A percentile compares a stretch with the other conserved stretches of the same genome.
phyloP scores from a whole-genome alignment of 2,113 vertebrate genomes.

The Cheilinus undulatus region DNA sequence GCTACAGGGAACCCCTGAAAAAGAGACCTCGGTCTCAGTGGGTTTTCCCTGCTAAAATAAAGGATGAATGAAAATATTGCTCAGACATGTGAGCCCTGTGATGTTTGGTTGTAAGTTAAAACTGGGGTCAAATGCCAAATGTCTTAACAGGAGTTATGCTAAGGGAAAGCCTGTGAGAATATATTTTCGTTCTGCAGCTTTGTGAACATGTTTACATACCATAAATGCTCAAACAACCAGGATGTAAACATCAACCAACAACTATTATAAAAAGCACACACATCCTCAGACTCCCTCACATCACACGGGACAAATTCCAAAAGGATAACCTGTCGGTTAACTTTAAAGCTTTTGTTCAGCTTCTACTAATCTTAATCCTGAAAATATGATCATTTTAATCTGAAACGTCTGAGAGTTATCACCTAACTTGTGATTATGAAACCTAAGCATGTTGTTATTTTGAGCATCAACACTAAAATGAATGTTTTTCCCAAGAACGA shows the following conservation, averaged over 20 bases:
- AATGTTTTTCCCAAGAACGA: not conserved
- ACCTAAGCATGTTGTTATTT: not conserved
- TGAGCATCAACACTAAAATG: not conserved
- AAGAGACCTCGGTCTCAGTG: too few species aligned
- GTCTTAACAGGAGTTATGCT: not conserved
- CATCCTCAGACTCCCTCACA: constrained; percentile 12
- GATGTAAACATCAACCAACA: constrained; percentile 28
- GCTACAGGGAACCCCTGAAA: too few species aligned
- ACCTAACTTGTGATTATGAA: constrained; percentile 11
- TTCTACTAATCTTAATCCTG: constrained; percentile 59
- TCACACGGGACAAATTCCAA: constrained; percentile 60
- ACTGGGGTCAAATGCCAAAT: not conserved
- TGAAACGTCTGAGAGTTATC: constrained; percentile 15
- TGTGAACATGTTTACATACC: constrained; percentile 11
- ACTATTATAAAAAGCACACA: constrained; percentile 12
- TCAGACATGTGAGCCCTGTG: not conserved
- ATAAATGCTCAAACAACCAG: not conserved
- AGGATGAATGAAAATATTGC: too few species aligned
- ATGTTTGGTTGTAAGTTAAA: not conserved
- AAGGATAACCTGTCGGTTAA: constrained; percentile 61
- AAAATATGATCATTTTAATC: constrained; percentile 48
- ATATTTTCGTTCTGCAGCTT: not conserved
- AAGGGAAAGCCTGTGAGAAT: not conserved
- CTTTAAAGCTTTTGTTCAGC: constrained; percentile 44
- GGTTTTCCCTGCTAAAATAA: too few species aligned